Evolutionary conservation across 2,888 invertebrate species (phyloP).

Genomic region (Thymelicus acteon): DNA sequence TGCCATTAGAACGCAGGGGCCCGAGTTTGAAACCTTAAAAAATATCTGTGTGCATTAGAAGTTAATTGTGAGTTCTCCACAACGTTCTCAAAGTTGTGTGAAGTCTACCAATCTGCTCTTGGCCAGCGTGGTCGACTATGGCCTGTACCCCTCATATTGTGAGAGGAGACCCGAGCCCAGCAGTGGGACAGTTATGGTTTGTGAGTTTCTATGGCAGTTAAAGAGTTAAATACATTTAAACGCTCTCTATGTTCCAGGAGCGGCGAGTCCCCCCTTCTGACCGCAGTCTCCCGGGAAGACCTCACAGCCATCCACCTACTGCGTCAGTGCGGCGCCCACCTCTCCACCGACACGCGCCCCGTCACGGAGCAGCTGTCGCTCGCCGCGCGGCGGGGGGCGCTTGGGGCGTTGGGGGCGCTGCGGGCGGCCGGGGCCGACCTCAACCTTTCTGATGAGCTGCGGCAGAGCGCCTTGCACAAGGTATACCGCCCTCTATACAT

Average conservation of each 20-base stretch:
- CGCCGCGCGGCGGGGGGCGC: constrained; percentile 86
- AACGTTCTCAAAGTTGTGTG: too few relatives aligned
- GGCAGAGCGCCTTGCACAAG: constrained; percentile 88
- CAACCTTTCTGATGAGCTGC: constrained; percentile 84
- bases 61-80: too few relatives aligned
- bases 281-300: constrained; percentile 88
- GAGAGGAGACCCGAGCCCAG: too few relatives aligned
- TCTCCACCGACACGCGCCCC: constrained; percentile 83
- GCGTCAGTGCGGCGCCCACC: constrained; percentile 90
- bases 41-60: too few relatives aligned
- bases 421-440: constrained; percentile 88
- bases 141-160: too few relatives aligned
- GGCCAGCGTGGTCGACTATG: too few relatives aligned
- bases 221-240: too few relatives aligned
- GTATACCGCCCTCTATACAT: constrained; percentile 51
- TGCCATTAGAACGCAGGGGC: too few relatives aligned
- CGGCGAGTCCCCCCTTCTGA: constrained; percentile 89
- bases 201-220: too few relatives aligned
- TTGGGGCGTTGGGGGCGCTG: constrained; percentile 85
- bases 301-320: constrained; percentile 87
- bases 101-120: too few relatives aligned
- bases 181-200: too few relatives aligned
- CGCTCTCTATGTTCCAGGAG: constrained; percentile 58
- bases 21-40: too few relatives aligned
- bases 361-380: constrained; percentile 88